Evolutionary conservation across 2,113 vertebrate genomes (phyloP), one percentile per base, ranked within the genome.

Genomic region (Coryphaenoides rupestris): DNA sequence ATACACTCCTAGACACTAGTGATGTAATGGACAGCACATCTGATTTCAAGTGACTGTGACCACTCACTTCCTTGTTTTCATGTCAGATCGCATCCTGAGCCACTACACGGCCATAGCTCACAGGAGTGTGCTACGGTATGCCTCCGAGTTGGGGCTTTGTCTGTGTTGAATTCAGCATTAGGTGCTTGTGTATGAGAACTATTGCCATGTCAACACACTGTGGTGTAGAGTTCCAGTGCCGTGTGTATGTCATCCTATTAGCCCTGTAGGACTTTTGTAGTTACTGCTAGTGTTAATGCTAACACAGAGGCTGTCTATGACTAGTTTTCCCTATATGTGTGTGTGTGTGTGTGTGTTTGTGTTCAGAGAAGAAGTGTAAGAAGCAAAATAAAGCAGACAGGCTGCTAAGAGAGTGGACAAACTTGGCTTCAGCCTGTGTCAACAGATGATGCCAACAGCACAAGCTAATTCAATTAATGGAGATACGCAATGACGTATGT

Each of bases 391-490:
- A n/a, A n/a, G 47, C 15, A n/a, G 47, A n/a, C 47, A 4, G 9
- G 21, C 19, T 21, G 54, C 14, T 13, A 21, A 21, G 47, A 60
- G 65, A 22, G 52, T 33, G 62, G 65, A 76, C 76, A 58, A 76
- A 80, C 77, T 66, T 54, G 55, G 50, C 72, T 4, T 19, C 69
- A 56, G 61, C 53, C 76, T 78, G 75, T 83, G 67, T 84, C 76
- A 86, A 84, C 78, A 84, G 67, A 84, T 81, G 80, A 82, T 77
- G 77, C 49, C 53, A 6, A 54, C 56, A 54, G 22, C 60, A 58
- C 64, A 24, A 23, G 60, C 58, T 72, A 83, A 81, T 73, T 75
- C 47, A 79, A 72, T 86, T 83, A 77, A 66, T 64, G 54, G 69
- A 73, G 57, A 72, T 74, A 70, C 63, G 63, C 61, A 57, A 76